phyloP scores from a whole-genome alignment of 1,140 invertebrate species.

The Orchesella cincta region DNA sequence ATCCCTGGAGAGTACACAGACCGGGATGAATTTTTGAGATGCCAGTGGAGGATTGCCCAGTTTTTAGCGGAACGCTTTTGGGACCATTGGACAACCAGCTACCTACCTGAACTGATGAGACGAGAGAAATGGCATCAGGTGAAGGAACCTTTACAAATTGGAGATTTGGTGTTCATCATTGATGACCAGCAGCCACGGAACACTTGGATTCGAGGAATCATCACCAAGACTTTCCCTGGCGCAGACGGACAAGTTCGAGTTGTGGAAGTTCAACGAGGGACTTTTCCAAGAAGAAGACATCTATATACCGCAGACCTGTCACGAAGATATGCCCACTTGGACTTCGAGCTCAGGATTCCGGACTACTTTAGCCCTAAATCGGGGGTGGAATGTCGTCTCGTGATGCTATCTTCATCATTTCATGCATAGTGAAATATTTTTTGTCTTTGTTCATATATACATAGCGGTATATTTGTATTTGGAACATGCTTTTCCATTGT shows the following conservation, averaged over 20 bases:
- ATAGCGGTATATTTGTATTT: too few relatives aligned
- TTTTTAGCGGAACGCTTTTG: background rate
- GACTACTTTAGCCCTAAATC: too few relatives aligned
- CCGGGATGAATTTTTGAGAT: background rate
- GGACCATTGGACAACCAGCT: background rate
- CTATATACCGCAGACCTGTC: too few relatives aligned
- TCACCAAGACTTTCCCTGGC: background rate
- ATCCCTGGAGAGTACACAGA: background rate
- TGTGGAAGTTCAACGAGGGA: background rate
- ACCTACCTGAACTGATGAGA: background rate
- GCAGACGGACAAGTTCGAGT: background rate
- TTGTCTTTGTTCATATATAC: too few relatives aligned
- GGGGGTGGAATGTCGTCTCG: too few relatives aligned
- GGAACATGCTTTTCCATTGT: too few relatives aligned
- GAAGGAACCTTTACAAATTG: background rate
- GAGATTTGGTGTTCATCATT: background rate
- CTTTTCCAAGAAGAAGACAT: too few relatives aligned
- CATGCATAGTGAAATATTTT: too few relatives aligned
- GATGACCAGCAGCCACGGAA: background rate
- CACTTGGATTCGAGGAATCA: background rate
- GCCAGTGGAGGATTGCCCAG: background rate
- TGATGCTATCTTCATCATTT: too few relatives aligned
- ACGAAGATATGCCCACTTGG: too few relatives aligned
- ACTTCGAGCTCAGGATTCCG: too few relatives aligned
- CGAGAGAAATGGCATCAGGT: background rate